Conservation (phyloP, 2,797 vertebrate genomes). For the Moxostoma hubbsi region DNA sequence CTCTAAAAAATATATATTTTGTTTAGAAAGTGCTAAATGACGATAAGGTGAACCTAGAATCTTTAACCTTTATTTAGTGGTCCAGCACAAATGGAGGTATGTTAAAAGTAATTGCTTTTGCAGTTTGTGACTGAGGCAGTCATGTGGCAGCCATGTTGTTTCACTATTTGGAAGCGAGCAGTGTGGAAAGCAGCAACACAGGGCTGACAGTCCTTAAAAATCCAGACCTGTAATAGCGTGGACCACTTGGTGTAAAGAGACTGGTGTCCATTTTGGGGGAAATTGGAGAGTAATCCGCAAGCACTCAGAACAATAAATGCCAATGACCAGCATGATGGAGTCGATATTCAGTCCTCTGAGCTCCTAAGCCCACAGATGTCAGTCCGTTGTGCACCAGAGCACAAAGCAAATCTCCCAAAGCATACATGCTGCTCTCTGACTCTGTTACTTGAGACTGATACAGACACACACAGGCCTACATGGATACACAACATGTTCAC, state of each 20-base stretch:
- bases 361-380: constrained; percentile 53
- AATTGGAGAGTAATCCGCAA: constrained; percentile 67
- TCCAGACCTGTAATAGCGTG: constrained; percentile 70
- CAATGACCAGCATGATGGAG: constrained; percentile 58
- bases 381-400: constrained; percentile 44
- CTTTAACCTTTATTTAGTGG: neutral
- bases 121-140: neutral
- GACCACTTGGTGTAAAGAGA: constrained; percentile 57
- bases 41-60: no score
- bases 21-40: no score
- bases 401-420: constrained; percentile 45
- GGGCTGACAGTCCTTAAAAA: constrained; percentile 50
- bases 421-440: constrained; percentile 9
- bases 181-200: neutral
- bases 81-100: neutral
- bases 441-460: constrained; percentile 22
- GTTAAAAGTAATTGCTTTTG: neutral
- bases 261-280: constrained; percentile 54
- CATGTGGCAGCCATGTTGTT: constrained; percentile 17
- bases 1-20: no score
- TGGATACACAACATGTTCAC: constrained; percentile 3
- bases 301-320: constrained; percentile 46
- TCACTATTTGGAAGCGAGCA: neutral
- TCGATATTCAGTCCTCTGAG: constrained; percentile 67
- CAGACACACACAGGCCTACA: constrained; percentile 28